These are phyloP conservation scores for Mohoua ochrocephala DNA, from an alignment of 2,113 vertebrate species.

Conservation along the genomic window DNA sequence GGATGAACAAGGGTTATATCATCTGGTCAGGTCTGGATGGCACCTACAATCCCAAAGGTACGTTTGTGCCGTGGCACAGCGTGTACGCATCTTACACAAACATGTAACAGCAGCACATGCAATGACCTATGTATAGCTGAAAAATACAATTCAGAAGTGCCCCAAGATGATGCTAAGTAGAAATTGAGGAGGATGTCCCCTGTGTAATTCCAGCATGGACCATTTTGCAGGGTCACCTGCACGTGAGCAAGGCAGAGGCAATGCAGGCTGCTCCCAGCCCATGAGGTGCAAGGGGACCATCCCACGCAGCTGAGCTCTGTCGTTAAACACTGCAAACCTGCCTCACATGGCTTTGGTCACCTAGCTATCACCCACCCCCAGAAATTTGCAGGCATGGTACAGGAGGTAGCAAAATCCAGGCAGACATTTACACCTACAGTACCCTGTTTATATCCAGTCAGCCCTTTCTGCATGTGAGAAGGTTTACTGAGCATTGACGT, in stretches of 20 bases:
- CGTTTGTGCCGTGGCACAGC: fast-evolving
- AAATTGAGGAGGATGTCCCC: background rate
- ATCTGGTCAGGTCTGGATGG: background rate
- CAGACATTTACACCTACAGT: background rate
- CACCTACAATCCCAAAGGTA: background rate
- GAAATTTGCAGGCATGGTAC: background rate
- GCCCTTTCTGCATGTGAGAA: background rate
- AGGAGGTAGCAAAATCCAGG: background rate
- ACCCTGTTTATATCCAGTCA: background rate
- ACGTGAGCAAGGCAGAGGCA: background rate
- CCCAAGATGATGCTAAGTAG: background rate
- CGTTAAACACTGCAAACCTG: background rate
- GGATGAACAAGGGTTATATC: background rate
- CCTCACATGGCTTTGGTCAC: background rate
- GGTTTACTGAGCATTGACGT: background rate
- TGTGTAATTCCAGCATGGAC: background rate
- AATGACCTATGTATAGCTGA: background rate
- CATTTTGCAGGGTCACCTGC: background rate
- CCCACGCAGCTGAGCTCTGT: background rate
- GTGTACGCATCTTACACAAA: fast-evolving
- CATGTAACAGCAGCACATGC: background rate
- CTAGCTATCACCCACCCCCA: background rate
- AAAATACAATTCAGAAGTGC: background rate
- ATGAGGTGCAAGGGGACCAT: background rate
- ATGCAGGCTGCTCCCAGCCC: background rate